phyloP scores from a whole-genome alignment of 2,888 invertebrate genomes.

The Lepidochrysops patricia region DNA sequence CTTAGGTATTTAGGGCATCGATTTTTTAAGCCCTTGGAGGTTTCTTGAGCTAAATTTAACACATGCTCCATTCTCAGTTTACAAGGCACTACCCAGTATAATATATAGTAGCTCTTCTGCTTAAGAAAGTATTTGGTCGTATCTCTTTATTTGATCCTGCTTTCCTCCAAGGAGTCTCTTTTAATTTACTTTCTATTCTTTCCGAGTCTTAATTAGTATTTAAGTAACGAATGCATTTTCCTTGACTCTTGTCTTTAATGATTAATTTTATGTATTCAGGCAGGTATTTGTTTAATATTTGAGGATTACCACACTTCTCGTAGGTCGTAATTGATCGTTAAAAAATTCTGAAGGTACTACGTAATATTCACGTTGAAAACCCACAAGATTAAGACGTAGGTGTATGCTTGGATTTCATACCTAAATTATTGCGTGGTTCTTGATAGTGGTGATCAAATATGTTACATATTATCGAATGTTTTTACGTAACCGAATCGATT shows the following conservation, averaged over 20 bases:
- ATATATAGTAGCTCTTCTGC: not conserved
- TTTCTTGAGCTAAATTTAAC: slow-evolving; percentile 3
- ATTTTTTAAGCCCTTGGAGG: slow-evolving; percentile 11
- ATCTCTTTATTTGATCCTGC: too few species aligned
- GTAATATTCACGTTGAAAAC: not conserved
- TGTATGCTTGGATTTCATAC: not conserved
- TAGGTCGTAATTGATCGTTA: not conserved
- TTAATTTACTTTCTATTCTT: not conserved
- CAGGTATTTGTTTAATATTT: not conserved
- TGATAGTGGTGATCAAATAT: not conserved
- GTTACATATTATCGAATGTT: not conserved
- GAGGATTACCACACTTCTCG: not conserved
- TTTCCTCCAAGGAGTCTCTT: too few species aligned
- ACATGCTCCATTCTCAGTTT: not conserved
- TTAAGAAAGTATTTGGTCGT: not conserved
- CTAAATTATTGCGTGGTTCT: not conserved
- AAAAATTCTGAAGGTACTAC: slow-evolving; percentile 2
- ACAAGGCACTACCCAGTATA: too few species aligned
- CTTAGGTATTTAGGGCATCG: slow-evolving; percentile 14
- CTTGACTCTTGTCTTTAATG: not conserved
- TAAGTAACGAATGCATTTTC: not conserved
- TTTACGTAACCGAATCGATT: not conserved
- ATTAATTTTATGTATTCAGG: not conserved
- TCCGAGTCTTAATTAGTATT: not conserved
- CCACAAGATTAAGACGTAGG: not conserved